These are phyloP conservation scores for Lasioglossum malachurum DNA, from an alignment of 2,888 invertebrate genomes.

Conservation along the genomic window DNA sequence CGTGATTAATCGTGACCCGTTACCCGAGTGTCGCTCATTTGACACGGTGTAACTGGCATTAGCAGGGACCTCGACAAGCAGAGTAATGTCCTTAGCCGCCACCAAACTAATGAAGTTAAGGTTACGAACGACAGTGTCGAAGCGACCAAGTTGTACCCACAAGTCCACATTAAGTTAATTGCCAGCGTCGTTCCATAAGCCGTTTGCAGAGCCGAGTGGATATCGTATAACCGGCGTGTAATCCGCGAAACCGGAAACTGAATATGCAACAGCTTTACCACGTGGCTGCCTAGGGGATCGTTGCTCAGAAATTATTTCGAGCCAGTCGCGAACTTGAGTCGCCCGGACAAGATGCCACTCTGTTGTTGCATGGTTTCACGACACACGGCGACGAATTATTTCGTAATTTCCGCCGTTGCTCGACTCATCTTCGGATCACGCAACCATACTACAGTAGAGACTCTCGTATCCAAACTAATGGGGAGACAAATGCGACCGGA, in stretches of 20 bases:
- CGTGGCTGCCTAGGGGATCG: conserved; percentile 3
- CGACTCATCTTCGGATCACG: neutral
- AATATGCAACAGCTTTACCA: conserved; percentile 29
- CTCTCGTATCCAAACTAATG: neutral
- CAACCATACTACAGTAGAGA: neutral
- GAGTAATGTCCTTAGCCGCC: neutral
- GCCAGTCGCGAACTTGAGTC: neutral
- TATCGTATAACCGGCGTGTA: conserved; percentile 22
- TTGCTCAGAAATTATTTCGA: conserved; percentile 20
- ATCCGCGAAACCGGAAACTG: conserved; percentile 19
- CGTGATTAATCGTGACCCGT: neutral
- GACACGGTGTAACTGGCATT: neutral
- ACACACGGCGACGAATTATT: conserved; percentile 15
- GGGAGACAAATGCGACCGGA: too few species aligned
- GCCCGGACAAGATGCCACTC: neutral
- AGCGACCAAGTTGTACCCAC: conserved; percentile 4
- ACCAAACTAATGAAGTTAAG: conserved; percentile 12
- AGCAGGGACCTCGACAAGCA: neutral
- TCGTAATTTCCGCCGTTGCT: neutral
- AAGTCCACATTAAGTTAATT: conserved; percentile 36
- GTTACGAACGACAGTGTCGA: neutral
- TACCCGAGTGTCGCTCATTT: neutral
- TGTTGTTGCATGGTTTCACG: too few species aligned
- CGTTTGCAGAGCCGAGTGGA: neutral
- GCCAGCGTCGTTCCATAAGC: conserved; percentile 9